These are phyloP conservation scores for Bryconaethiops microstoma DNA, from an alignment of 2,797 vertebrate species.

Conservation along the genomic window DNA sequence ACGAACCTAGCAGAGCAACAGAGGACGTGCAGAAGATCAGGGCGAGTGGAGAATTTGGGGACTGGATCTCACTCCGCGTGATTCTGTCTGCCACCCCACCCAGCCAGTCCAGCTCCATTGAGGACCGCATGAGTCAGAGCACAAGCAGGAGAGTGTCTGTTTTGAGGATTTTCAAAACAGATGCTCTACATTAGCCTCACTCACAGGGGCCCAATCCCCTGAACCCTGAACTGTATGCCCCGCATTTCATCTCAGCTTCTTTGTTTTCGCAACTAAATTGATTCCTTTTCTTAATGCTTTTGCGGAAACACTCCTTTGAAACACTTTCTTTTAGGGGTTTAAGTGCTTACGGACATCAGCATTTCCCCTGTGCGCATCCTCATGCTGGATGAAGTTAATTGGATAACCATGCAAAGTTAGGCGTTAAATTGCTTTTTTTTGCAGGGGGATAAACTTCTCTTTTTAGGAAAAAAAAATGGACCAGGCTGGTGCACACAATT, in stretches of 20 bases:
- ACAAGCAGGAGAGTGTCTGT: constrained; percentile 9
- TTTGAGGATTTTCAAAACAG: constrained; percentile 33
- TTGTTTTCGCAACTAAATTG: constrained; percentile 40
- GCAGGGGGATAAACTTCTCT: constrained; percentile 69
- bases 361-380: constrained; percentile 70
- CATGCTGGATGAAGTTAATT: constrained; percentile 79
- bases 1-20: background rate
- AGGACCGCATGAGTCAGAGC: constrained; percentile 49
- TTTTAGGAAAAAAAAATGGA: constrained; percentile 67
- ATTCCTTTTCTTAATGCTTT: constrained; percentile 34
- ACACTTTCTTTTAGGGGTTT: constrained; percentile 11
- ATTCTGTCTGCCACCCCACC: constrained; percentile 27
- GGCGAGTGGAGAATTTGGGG: constrained; percentile 11
- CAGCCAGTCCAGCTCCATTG: constrained; percentile 18
- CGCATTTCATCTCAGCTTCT: constrained; percentile 10
- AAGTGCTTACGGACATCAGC: constrained; percentile 62
- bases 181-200: background rate
- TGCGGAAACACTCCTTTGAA: constrained; percentile 24
- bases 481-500: constrained; percentile 71
- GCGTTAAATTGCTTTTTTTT: constrained; percentile 74
- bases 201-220: background rate
- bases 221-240: background rate
- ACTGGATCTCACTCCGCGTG: constrained; percentile 27
- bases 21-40: constrained; percentile 10
- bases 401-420: constrained; percentile 79